Evolutionary conservation across 2,113 vertebrate species (phyloP), one percentile per base, ranked within the genome.

Genomic region (Oreochromis aureus): DNA sequence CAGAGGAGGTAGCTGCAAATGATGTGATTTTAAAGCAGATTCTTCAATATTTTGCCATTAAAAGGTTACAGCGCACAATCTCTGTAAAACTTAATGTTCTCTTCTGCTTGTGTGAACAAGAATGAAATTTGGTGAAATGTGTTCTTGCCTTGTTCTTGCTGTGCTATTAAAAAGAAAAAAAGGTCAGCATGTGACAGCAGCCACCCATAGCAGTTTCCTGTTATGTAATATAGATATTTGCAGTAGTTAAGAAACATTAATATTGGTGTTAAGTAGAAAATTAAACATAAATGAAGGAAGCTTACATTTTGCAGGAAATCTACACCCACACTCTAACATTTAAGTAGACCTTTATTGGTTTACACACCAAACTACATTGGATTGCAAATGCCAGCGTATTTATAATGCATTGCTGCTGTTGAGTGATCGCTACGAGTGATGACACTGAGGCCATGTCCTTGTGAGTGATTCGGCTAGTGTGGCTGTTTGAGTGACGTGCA

Each of bases 51-150:
- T 51, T 76, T 76, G 4, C 44, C 24, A 19, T 1, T 30, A 76
- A 76, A 76, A 48, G 19, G 71, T 48, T 12, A 32, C 44, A 32
- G 71, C 1, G 9, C 6, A 32, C 16, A 51, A 27, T 76, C 6
- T 32, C 73, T 0, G 18, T 18, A 53, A 51, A 53, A 78, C 0
- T 3, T 51, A 32, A 8, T 0, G 4, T 51, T 32, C 24, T 78
- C 1, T 78, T 78, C 18, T 32, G 46, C 8, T 13, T 30, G 46
- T 32, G 46, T 13, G 46, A 6, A n/a, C 30, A 30, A 53, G 10
- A 73, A 34, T 71, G 11, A 46, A 56, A 16, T 81, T 27, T 5
- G 39, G 41, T 2, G 5, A 69, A 81, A 24, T 24, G 55, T 61
- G 22, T 13, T 82, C 55, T 59, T 61, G 16, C 16, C 39, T 81